Evolutionary conservation across 1,140 invertebrate species (phyloP), one percentile per base, ranked within the genome.

Genomic region (Tribolium castaneum): DNA sequence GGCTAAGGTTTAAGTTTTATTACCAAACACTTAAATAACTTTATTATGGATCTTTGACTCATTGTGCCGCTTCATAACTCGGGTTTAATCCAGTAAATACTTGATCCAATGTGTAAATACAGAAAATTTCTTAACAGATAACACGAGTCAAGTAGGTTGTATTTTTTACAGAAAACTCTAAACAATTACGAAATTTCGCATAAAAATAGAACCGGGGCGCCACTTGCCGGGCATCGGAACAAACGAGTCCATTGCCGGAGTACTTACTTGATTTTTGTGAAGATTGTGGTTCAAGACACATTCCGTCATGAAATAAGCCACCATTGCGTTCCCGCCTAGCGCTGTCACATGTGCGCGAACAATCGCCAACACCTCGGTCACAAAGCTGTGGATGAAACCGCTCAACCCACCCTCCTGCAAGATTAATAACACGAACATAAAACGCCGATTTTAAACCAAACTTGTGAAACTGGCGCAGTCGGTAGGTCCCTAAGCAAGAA

Each of bases 321-420:
- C 94, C 89, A 99, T 93, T 0, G 96, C 97, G 88, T 99, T 99
- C 7, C 97, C 97, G 34, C 97, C 97, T n/a, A 99, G 87, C 6
- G 96, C 95, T 0, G 95, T 92, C 5, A 98, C 95, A 87, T 99
- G 97, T 10, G 97, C 96, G 56, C 97, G 90, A 7, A 97, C 94
- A 78, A 98, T 97, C 0, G 96, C 96, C 82, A 98, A 86, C 54
- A 94, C 93, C 89, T 99, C 97, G 6, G 94, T 95, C 6, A 98
- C 91, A 86, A 98, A 98, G 78, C 93, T 95, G 84, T 98, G 97
- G 54, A 98, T 93, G 87, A 99, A 98, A 1, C 96, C 96, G 86
- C 95, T 97, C 9, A 97, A 89, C 13, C 97, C 97, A 75, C 97
- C 97, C 86, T 91, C 92, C 90, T 94, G 75, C 54, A 82, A 77